A percentile compares a stretch with the other conserved stretches of the same genome.
These are phyloP conservation scores for Strongylocentrotus purpuratus DNA, from an alignment of 35 echinoderm and acorn worm species.

Conservation along the genomic window DNA sequence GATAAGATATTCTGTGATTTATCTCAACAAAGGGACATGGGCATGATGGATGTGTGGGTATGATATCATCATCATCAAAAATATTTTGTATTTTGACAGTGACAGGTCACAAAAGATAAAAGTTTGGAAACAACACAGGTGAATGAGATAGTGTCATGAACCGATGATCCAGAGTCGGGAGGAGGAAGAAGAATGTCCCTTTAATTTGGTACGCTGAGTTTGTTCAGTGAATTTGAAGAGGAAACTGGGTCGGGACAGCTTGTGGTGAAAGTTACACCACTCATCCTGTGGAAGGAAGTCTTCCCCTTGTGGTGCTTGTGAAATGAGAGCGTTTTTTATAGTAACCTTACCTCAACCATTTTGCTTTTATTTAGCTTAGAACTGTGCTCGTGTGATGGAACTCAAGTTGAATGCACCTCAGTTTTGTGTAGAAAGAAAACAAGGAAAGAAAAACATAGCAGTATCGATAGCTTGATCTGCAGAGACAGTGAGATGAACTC, in stretches of 20 bases:
- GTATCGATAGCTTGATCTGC: no score
- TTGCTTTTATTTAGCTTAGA: background rate
- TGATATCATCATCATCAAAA: background rate
- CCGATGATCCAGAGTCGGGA: background rate
- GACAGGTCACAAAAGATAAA: background rate
- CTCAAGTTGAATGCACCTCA: background rate
- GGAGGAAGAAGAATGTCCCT: background rate
- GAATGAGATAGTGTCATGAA: background rate
- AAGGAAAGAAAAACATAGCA: background rate
- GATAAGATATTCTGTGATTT: background rate
- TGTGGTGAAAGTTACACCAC: slow-evolving; percentile 17
- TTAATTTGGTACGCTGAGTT: background rate
- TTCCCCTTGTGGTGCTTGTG: slow-evolving; percentile 23
- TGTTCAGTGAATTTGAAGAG: slow-evolving; percentile 20
- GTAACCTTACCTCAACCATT: background rate
- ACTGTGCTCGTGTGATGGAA: background rate
- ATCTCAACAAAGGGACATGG: background rate
- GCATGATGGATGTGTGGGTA: background rate
- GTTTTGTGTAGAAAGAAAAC: slow-evolving; percentile 12
- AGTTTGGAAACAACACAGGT: background rate
- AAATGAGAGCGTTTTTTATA: slow-evolving; percentile 24
- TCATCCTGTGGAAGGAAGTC: slow-evolving; percentile 38
- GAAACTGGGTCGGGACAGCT: slow-evolving; percentile 36
- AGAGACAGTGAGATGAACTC: background rate
- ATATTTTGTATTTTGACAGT: background rate